These are phyloP conservation scores for Melanostoma mellinum DNA, from an alignment of 2,888 invertebrate genomes.

Conservation along the genomic window DNA sequence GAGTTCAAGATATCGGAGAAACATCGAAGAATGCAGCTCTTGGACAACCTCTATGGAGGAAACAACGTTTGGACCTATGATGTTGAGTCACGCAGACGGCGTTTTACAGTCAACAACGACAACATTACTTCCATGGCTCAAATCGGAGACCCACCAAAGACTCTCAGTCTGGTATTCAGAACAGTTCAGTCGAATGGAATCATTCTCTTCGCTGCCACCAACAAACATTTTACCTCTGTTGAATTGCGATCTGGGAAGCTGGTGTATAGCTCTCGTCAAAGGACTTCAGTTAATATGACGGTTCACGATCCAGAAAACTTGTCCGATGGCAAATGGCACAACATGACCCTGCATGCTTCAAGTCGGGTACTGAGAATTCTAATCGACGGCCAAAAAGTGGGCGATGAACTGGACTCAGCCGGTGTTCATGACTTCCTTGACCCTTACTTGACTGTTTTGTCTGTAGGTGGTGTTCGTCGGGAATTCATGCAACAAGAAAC, in stretches of 20 bases:
- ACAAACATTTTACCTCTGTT: constrained; percentile 92
- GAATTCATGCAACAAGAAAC: constrained; percentile 84
- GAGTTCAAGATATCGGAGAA: constrained; percentile 91
- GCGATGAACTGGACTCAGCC: constrained; percentile 92
- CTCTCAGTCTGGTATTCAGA: constrained; percentile 90
- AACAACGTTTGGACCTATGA: constrained; percentile 86
- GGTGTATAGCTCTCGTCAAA: constrained; percentile 90
- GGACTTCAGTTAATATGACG: constrained; percentile 92
- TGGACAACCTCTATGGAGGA: constrained; percentile 90
- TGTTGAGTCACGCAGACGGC: constrained; percentile 78
- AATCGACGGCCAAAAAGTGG: constrained; percentile 87
- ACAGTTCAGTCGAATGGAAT: constrained; percentile 91
- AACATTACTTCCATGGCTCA: constrained; percentile 80
- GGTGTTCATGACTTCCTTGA: constrained; percentile 96
- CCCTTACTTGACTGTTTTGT: constrained; percentile 91
- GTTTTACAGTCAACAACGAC: constrained; percentile 77
- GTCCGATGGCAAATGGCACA: constrained; percentile 95
- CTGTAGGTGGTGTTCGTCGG: constrained; percentile 89
- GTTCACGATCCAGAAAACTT: constrained; percentile 85
- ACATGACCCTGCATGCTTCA: constrained; percentile 89
- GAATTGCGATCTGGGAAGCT: constrained; percentile 90
- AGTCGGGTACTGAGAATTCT: constrained; percentile 88
- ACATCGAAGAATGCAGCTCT: constrained; percentile 92
- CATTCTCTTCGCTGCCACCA: constrained; percentile 92
- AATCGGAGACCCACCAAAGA: constrained; percentile 85